Evolutionary conservation across 2,797 vertebrate species (phyloP), one percentile per base, ranked within the genome.

Genomic region (Austrolebias charrua): DNA sequence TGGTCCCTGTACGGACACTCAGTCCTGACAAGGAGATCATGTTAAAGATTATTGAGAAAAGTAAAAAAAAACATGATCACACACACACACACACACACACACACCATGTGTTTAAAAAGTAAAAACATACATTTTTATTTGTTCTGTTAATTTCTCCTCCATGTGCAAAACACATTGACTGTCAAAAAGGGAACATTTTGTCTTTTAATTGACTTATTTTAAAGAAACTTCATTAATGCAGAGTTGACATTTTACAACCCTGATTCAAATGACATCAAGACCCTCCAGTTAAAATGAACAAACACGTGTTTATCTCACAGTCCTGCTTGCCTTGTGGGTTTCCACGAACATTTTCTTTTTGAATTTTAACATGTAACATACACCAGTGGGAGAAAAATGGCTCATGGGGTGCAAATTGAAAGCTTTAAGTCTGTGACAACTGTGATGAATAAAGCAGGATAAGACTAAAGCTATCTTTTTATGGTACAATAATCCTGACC

Each of bases 401-500:
- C 73, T 71, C 69, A 66, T 78, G 79, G 78, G 80, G 71, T 71
- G 75, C 43, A 46, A 78, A 75, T 66, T 80, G 81, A 85, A 86
- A 82, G 80, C 79, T 60, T 73, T 82, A 75, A 86, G 79, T 84
- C 63, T 64, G 62, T 53, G 75, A 86, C 83, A 82, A 75, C 43
- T 75, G 8, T 90, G 89, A 90, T 86, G 56, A 87, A 91, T 90
- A 83, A 78, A 71, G 79, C 72, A 62, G 71, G 67, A 71, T 50
- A 76, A 90, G 71, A 90, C 88, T 90, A 91, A 90, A 89, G 71
- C 74, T 66, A 85, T 75, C 87, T 91, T 65, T 86, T 89, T 92
- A 91, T 92, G 86, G 93, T 88, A 90, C 82, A 89, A 90, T 19
- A 66, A 92, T 93, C 86, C 82, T 84, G 88, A 90, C 91, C 89